Evolutionary conservation across 2,888 invertebrate species (phyloP).

Genomic region (Crossocerus cetratus): DNA sequence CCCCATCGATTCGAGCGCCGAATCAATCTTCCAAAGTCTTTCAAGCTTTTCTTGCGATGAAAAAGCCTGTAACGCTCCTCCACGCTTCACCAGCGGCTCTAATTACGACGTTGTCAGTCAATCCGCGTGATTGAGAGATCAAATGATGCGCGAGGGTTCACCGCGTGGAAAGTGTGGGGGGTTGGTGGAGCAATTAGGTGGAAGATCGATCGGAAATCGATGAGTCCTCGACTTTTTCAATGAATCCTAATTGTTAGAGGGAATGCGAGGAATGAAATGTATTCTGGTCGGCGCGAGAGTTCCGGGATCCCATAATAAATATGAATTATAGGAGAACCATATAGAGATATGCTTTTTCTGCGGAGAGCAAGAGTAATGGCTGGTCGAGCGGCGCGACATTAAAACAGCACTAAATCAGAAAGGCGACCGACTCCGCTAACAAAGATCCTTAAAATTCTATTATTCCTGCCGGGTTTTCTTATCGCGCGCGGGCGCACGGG

Average conservation of each 20-base stretch:
- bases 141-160: constrained; percentile 41
- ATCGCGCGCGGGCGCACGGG: too few relatives aligned
- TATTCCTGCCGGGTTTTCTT: neutral
- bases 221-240: too few relatives aligned
- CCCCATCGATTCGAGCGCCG: too few relatives aligned
- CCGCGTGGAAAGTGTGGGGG: neutral
- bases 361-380: too few relatives aligned
- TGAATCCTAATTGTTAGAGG: neutral
- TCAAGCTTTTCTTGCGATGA: too few relatives aligned
- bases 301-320: neutral
- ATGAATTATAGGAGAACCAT: too few relatives aligned
- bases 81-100: constrained; percentile 36
- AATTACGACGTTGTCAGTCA: constrained; percentile 63
- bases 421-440: too few relatives aligned
- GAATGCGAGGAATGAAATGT: constrained; percentile 1
- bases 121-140: constrained; percentile 62
- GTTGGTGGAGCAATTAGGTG: neutral
- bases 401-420: too few relatives aligned
- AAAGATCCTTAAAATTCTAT: too few relatives aligned
- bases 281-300: neutral
- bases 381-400: too few relatives aligned
- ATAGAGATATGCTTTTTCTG: too few relatives aligned
- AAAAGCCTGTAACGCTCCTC: constrained; percentile 4
- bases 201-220: neutral
- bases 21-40: too few relatives aligned